These are phyloP conservation scores for Wiebesia pumilae DNA, from an alignment of 1,140 invertebrate genomes.

Conservation along the genomic window DNA sequence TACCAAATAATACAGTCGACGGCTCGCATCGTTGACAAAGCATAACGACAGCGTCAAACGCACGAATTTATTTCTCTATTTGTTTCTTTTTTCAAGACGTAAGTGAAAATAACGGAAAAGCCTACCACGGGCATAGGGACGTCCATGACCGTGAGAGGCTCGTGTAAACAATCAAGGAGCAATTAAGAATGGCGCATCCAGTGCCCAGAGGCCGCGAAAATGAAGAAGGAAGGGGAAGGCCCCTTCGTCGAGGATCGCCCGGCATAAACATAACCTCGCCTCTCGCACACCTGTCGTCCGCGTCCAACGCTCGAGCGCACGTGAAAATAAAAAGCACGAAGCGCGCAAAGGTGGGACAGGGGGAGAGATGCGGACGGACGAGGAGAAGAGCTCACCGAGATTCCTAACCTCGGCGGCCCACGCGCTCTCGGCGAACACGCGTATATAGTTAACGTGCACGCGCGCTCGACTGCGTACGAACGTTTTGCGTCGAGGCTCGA, in stretches of 20 bases:
- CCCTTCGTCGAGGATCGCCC: background rate
- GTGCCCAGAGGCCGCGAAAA: background rate
- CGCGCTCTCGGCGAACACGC: background rate
- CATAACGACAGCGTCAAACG: no score
- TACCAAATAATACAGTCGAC: background rate
- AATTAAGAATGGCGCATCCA: background rate
- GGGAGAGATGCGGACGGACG: background rate
- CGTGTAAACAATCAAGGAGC: background rate
- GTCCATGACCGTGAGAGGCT: no score
- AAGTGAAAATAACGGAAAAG: background rate
- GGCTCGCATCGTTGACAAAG: no score
- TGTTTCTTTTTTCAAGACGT: background rate
- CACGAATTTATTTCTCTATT: background rate
- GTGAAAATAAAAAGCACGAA: background rate
- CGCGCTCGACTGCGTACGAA: no score
- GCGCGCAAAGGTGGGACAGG: background rate
- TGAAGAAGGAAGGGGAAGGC: background rate
- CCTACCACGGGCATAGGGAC: no score
- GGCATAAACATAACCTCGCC: conserved; percentile 26
- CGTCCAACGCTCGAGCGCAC: conserved; percentile 23
- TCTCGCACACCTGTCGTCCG: conserved; percentile 38
- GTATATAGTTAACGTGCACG: background rate
- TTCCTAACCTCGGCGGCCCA: conserved; percentile 29
- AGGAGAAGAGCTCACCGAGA: conserved; percentile 36
- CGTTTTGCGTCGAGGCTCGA: no score